A percentile compares a stretch with the other conserved stretches of the same genome.
phyloP scores from a whole-genome alignment of 1,140 invertebrate genomes.

The Orussus abietinus region DNA sequence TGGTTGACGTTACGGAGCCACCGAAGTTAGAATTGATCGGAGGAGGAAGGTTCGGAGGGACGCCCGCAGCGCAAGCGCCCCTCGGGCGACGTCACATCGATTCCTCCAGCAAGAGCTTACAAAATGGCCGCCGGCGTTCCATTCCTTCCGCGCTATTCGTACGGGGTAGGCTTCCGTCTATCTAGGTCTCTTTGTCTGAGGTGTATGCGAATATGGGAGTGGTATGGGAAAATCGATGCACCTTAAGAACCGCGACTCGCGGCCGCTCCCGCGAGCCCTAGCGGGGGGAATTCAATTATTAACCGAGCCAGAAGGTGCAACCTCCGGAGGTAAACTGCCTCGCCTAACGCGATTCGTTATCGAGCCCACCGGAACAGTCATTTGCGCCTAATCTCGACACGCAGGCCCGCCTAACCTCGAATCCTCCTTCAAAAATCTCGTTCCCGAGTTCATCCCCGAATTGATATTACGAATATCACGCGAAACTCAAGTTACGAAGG shows the following conservation, averaged over 20 bases:
- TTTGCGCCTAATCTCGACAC: slow-evolving; percentile 19
- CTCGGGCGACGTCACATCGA: slow-evolving; percentile 54
- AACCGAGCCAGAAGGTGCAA: slow-evolving; percentile 49
- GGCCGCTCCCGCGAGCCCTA: slow-evolving; percentile 20
- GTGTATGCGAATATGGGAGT: slow-evolving; percentile 31
- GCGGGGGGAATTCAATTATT: slow-evolving; percentile 54
- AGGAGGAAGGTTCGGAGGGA: slow-evolving; percentile 39
- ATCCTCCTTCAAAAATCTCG: too few species aligned
- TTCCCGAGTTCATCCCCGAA: too few species aligned
- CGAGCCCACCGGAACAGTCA: slow-evolving; percentile 29
- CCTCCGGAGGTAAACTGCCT: slow-evolving; percentile 36
- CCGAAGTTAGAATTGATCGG: slow-evolving; percentile 38
- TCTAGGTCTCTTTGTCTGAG: slow-evolving; percentile 45
- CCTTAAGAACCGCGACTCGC: slow-evolving; percentile 34
- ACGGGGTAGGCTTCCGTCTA: slow-evolving; percentile 38
- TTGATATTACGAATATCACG: too few species aligned
- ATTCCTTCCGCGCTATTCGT: slow-evolving; percentile 44
- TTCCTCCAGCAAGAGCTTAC: slow-evolving; percentile 55
- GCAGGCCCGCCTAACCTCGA: too few species aligned
- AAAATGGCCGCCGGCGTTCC: slow-evolving; percentile 53
- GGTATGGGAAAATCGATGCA: slow-evolving; percentile 50
- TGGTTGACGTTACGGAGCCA: slow-evolving; percentile 2
- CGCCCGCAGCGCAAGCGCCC: slow-evolving; percentile 51
- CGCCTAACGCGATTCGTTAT: slow-evolving; percentile 38
- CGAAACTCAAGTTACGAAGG: too few species aligned